A percentile compares a stretch with the other conserved stretches of the same genome.
These are phyloP conservation scores for Yponomeuta evonymella DNA, from an alignment of 2,888 invertebrate genomes.

Conservation along the genomic window DNA sequence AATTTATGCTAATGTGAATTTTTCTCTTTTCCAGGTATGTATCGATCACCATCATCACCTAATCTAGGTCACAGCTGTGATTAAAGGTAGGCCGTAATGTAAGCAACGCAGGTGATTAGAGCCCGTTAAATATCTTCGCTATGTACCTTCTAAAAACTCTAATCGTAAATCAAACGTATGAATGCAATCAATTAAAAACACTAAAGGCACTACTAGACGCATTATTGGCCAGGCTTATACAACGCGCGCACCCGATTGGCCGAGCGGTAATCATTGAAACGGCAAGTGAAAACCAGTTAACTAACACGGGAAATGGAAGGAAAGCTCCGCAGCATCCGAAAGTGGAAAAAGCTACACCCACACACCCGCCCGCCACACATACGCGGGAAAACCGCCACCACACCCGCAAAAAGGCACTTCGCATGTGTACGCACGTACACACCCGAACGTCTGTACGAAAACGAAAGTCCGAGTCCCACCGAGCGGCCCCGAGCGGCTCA, in stretches of 20 bases:
- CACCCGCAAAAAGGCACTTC: constrained; percentile 17
- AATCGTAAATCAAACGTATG: neutral
- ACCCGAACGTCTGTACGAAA: constrained; percentile 60
- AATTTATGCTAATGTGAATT: neutral
- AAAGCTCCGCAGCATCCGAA: constrained; percentile 70
- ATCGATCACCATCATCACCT: neutral
- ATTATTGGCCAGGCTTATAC: neutral
- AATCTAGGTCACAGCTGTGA: neutral
- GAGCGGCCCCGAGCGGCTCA: constrained; percentile 68
- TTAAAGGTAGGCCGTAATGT: neutral
- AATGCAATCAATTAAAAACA: neutral
- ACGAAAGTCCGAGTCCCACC: constrained; percentile 63
- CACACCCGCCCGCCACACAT: constrained; percentile 29
- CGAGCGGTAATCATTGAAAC: neutral
- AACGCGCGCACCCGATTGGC: neutral
- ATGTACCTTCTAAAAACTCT: neutral
- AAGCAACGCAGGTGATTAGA: neutral
- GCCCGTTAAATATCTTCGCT: neutral
- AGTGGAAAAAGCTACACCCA: constrained; percentile 64
- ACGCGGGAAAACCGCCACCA: constrained; percentile 19
- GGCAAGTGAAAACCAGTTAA: constrained; percentile 56
- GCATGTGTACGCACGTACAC: constrained; percentile 29
- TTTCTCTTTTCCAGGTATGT: constrained; percentile 7
- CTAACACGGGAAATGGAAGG: constrained; percentile 65
- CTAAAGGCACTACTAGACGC: neutral